Evolutionary conservation across 2,797 vertebrate species (phyloP).

Genomic region (Argyrosomus regius): DNA sequence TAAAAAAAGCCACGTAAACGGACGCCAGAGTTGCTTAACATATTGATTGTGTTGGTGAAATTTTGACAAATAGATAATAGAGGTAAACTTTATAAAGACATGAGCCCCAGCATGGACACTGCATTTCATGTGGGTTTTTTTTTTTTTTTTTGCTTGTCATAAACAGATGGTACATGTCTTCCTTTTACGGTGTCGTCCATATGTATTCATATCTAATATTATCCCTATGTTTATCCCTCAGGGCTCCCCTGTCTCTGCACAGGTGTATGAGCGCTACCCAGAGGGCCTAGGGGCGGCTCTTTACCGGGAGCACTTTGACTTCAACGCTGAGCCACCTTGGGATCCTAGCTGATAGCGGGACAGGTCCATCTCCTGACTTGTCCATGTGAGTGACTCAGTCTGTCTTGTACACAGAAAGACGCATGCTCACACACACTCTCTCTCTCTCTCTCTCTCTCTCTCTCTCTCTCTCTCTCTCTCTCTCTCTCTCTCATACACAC

Average conservation of each 20-base stretch:
- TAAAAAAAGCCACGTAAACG: slow-evolving; percentile 18
- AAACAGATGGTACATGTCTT: neutral
- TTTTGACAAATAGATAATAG: neutral
- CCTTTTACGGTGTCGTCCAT: neutral
- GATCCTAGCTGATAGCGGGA: slow-evolving; percentile 99
- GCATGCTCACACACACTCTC: neutral
- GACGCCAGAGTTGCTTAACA: neutral
- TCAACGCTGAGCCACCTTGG: slow-evolving; percentile 99
- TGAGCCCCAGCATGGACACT: neutral
- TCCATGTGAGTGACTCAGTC: slow-evolving; percentile 93
- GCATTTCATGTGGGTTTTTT: neutral
- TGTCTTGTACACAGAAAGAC: slow-evolving; percentile 2
- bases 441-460: no score
- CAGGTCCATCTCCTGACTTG: slow-evolving; percentile 99
- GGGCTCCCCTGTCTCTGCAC: slow-evolving; percentile 92
- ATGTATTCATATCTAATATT: neutral
- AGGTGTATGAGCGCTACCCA: slow-evolving; percentile 98
- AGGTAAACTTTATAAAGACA: neutral
- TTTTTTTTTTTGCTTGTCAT: neutral
- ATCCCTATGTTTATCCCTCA: slow-evolving; percentile 43
- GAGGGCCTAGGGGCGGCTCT: slow-evolving; percentile 99
- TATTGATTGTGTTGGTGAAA: neutral
- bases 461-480: no score
- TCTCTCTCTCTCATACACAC: neutral
- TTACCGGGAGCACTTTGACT: slow-evolving; percentile 99